phyloP scores from a whole-genome alignment of 2,888 invertebrate genomes.

The Xestobium rufovillosum region DNA sequence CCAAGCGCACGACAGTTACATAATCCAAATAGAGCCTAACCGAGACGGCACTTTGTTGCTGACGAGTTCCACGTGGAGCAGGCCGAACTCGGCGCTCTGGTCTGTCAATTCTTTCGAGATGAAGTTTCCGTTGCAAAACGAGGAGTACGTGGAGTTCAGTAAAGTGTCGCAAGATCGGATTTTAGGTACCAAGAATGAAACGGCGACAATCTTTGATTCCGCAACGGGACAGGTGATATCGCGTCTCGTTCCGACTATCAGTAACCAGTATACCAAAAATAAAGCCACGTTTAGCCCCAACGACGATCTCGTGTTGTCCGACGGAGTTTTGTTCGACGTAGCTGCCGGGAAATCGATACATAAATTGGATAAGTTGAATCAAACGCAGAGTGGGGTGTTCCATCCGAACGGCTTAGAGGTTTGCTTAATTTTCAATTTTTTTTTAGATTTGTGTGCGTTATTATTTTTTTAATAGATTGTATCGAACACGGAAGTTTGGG shows the following conservation, averaged over 20 bases:
- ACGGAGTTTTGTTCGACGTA: conserved; percentile 94
- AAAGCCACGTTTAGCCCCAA: conserved; percentile 89
- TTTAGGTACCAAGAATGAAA: conserved; percentile 80
- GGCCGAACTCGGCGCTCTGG: conserved; percentile 78
- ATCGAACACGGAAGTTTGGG: conserved; percentile 98
- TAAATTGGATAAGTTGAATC: conserved; percentile 96
- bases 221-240: conserved; percentile 67
- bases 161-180: conserved; percentile 78
- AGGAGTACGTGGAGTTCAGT: conserved; percentile 88
- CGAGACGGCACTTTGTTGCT: conserved; percentile 71
- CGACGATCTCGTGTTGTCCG: conserved; percentile 90
- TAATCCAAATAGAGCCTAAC: conserved; percentile 69
- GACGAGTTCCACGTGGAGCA: conserved; percentile 78
- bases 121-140: conserved; percentile 69
- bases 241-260: conserved; percentile 69
- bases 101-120: conserved; percentile 58
- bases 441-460: too few relatives aligned
- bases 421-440: too few relatives aligned
- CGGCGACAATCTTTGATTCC: conserved; percentile 81
- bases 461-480: conserved; percentile 59
- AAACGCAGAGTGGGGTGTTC: conserved; percentile 89
- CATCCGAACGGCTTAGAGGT: conserved; percentile 94
- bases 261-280: conserved; percentile 91
- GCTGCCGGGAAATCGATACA: conserved; percentile 82
- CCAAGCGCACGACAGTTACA: conserved; percentile 79